Evolutionary conservation across 2,113 vertebrate genomes (phyloP).

Genomic region (Pungitius pungitius): DNA sequence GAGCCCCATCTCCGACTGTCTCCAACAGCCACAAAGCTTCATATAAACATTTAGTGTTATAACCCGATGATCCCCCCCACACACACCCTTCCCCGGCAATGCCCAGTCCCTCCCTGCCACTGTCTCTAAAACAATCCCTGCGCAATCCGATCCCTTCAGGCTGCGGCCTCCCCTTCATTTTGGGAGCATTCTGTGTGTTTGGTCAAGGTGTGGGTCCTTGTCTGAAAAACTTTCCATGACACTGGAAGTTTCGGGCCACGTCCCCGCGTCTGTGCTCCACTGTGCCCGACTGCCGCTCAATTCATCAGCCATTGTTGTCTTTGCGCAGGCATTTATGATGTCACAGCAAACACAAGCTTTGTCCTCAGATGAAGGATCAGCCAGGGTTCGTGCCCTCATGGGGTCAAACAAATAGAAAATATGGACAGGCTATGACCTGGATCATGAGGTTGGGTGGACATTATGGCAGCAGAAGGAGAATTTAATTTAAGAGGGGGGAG

Average conservation of each 20-base stretch:
- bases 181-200: constrained; percentile 55
- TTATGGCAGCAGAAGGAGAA: constrained; percentile 31
- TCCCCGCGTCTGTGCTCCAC: constrained; percentile 56
- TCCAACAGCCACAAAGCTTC: constrained; percentile 51
- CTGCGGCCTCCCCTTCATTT: constrained; percentile 19
- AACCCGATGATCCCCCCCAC: constrained; percentile 28
- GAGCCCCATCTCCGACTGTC: constrained; percentile 53
- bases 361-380: constrained; percentile 78
- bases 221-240: constrained; percentile 72
- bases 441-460: constrained; percentile 53
- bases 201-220: constrained; percentile 61
- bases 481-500: constrained; percentile 12
- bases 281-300: constrained; percentile 62
- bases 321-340: constrained; percentile 73
- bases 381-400: constrained; percentile 65
- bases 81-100: background rate
- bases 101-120: constrained; percentile 7
- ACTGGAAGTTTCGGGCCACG: constrained; percentile 58
- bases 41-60: constrained; percentile 59
- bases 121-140: constrained; percentile 19
- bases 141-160: constrained; percentile 32
- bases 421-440: constrained; percentile 63
- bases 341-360: constrained; percentile 80
- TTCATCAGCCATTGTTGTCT: constrained; percentile 77
- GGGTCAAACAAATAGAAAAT: constrained; percentile 79